Evolutionary conservation across 2,888 invertebrate species (phyloP), one percentile per base, ranked within the genome.

Genomic region (Orgyia antiqua): DNA sequence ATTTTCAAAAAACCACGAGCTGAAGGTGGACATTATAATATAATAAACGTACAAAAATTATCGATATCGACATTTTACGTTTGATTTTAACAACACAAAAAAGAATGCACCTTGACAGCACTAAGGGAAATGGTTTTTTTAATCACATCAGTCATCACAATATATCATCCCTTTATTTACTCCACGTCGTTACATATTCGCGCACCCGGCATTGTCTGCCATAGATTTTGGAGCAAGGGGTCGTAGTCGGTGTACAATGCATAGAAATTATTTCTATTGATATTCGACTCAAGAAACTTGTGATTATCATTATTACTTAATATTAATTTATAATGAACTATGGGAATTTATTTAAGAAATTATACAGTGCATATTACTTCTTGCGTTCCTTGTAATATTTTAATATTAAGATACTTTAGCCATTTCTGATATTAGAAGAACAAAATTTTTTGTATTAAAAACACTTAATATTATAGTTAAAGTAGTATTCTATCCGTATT

Each of bases 121-220:
- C 68, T 65, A 80, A 76, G 73, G 83, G 79, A 82, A 78, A 78
- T 77, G 58, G 64, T 75, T 82, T 83, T 74, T 84, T 79, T 71
- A 74, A 82, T 77, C 78, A 78, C 78, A 68, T 75, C 75, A 66
- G 58, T 60, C 68, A 72, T 73, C 64, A 82, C 79, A 77, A 83
- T 83, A 78, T 74, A 79, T 82, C 83, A 80, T 86, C 80, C 83
- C 77, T 80, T 82, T 80, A 83, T 84, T 82, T 76, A 80, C 63
- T 71, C 60, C 31, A 51, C 64, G 43, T 52, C 58, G 70, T 59
- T 77, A 82, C 80, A 82, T 78, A 83, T 83, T 80, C 78, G 80
- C 83, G 71, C 70, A 72, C 58, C 60, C 51, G 60, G 70, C 74
- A 70, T 77, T 76, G 71, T 78, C 69, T 61, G 65, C 52, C 51